These are phyloP conservation scores for Erynnis tages DNA, from an alignment of 2,888 invertebrate genomes.

Conservation along the genomic window DNA sequence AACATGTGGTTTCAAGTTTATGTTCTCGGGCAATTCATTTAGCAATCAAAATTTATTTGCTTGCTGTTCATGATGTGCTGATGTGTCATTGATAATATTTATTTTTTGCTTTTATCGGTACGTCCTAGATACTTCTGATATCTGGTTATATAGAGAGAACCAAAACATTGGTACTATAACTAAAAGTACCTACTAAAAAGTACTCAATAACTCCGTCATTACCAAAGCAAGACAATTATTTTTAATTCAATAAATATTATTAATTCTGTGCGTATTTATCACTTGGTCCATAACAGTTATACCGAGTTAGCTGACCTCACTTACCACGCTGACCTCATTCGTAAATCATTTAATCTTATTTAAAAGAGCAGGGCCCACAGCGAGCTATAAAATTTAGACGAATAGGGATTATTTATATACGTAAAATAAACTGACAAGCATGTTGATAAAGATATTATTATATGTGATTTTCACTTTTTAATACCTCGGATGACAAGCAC, in stretches of 20 bases:
- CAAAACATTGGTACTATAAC: no score
- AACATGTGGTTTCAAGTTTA: no score
- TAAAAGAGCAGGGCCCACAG: slow-evolving; percentile 59
- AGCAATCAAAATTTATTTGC: no score
- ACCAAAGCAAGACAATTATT: background rate
- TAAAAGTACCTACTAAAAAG: no score
- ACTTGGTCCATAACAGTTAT: slow-evolving; percentile 43
- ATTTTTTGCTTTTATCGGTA: no score
- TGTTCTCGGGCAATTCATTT: no score
- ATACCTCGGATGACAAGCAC: slow-evolving; percentile 10
- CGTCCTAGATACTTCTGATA: no score
- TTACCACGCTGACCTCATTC: slow-evolving; percentile 74
- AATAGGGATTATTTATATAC: slow-evolving; percentile 35
- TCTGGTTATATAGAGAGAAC: no score
- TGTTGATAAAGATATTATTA: slow-evolving; percentile 33
- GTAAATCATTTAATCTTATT: slow-evolving; percentile 75
- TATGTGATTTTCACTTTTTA: slow-evolving; percentile 35
- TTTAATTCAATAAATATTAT: slow-evolving; percentile 7
- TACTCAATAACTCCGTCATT: no score
- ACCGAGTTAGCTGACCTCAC: slow-evolving; percentile 60
- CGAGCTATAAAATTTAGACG: slow-evolving; percentile 49
- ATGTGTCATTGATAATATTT: no score
- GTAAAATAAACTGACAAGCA: slow-evolving; percentile 24
- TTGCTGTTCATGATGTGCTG: no score
- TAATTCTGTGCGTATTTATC: slow-evolving; percentile 16